Evolutionary conservation across 2,113 vertebrate genomes (phyloP).

Genomic region (Paracanthobrama guichenoti): DNA sequence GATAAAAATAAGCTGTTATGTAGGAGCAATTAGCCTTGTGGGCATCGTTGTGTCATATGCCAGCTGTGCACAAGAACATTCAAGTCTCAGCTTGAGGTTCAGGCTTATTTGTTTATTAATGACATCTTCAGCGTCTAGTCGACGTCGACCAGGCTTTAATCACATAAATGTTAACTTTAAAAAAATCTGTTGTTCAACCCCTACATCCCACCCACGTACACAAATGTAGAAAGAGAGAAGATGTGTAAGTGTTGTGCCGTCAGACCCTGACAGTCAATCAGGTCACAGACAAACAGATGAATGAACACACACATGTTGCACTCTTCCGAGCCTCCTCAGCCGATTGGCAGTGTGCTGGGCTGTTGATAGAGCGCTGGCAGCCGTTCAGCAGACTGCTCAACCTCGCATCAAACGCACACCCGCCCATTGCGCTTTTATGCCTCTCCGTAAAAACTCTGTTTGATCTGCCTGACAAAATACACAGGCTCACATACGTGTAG

Average conservation of each 20-base stretch:
- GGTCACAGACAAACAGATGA: slow-evolving; percentile 56
- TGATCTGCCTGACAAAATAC: slow-evolving; percentile 58
- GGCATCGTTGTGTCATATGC: too few relatives aligned
- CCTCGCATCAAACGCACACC: slow-evolving; percentile 55
- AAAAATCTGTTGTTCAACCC: too few relatives aligned
- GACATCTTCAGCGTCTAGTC: too few relatives aligned
- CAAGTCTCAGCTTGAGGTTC: too few relatives aligned
- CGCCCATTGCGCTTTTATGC: slow-evolving; percentile 56
- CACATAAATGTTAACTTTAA: too few relatives aligned
- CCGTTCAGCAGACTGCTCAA: slow-evolving; percentile 50
- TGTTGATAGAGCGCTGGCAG: slow-evolving; percentile 62
- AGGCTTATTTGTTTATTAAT: too few relatives aligned
- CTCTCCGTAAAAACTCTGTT: slow-evolving; percentile 51
- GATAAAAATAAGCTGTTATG: too few relatives aligned
- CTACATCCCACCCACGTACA: not conserved
- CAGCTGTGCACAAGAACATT: too few relatives aligned
- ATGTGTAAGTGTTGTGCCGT: slow-evolving; percentile 44
- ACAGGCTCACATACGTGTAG: slow-evolving; percentile 18
- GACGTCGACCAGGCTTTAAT: too few relatives aligned
- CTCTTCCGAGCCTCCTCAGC: slow-evolving; percentile 46
- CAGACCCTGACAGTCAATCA: slow-evolving; percentile 48
- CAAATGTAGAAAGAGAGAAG: slow-evolving; percentile 52
- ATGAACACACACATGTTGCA: slow-evolving; percentile 53
- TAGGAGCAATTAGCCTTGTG: too few relatives aligned
- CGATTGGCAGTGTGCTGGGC: slow-evolving; percentile 58